phyloP scores from a whole-genome alignment of 2,797 vertebrate species.

The Okamejei kenojei region DNA sequence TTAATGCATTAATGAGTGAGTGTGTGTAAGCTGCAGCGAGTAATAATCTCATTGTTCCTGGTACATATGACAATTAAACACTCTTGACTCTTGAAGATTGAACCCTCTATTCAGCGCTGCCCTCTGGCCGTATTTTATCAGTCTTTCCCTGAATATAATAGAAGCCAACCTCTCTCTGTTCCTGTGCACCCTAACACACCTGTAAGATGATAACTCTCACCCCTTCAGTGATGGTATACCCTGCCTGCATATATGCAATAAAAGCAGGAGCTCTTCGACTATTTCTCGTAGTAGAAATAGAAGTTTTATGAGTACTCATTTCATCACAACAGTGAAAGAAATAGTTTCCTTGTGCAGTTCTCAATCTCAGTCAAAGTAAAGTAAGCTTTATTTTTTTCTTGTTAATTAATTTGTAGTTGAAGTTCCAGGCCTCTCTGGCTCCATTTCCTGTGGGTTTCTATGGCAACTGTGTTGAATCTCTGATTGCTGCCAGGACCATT shows the following conservation, averaged over 20 bases:
- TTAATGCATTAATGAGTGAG: neutral
- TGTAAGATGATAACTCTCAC: neutral
- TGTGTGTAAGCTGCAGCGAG: too few relatives aligned
- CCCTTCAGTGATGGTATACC: too few relatives aligned
- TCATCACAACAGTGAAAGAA: slow-evolving; percentile 9
- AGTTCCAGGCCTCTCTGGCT: slow-evolving; percentile 35
- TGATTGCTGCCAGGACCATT: slow-evolving; percentile 41
- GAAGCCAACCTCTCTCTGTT: neutral
- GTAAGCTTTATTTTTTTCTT: slow-evolving; percentile 24
- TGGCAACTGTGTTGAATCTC: slow-evolving; percentile 40
- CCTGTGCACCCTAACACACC: neutral
- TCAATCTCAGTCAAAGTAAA: slow-evolving; percentile 18
- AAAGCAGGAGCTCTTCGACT: too few relatives aligned
- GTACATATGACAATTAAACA: too few relatives aligned
- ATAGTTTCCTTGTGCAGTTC: neutral
- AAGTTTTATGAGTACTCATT: neutral
- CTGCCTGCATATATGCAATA: too few relatives aligned
- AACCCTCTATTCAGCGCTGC: neutral
- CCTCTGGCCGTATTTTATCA: neutral
- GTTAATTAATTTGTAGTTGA: slow-evolving; percentile 32
- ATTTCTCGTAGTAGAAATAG: neutral
- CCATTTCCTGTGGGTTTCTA: slow-evolving; percentile 40
- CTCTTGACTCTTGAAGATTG: too few relatives aligned
- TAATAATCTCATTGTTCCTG: too few relatives aligned
- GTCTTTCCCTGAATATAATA: neutral